These are phyloP conservation scores for Laupala kohalensis DNA, from an alignment of 1,140 invertebrate species.

Conservation along the genomic window DNA sequence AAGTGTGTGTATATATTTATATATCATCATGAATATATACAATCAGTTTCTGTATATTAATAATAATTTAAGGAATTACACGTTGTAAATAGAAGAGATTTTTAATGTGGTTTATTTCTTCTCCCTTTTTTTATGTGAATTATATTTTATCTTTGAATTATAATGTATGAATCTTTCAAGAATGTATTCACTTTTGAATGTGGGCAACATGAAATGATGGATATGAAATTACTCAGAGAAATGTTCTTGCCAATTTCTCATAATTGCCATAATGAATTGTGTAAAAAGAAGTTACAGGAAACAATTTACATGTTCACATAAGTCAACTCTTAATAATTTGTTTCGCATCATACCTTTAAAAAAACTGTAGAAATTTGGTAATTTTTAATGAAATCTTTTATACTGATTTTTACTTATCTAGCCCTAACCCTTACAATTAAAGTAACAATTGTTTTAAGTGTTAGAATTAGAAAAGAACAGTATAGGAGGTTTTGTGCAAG, in stretches of 20 bases:
- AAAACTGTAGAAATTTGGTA: too few species aligned
- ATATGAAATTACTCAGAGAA: not conserved
- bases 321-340: too few species aligned
- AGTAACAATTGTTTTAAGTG: not conserved
- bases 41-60: not conserved
- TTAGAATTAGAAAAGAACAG: not conserved
- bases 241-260: too few species aligned
- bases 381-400: not conserved
- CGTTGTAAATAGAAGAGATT: not conserved
- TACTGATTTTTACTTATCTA: not conserved
- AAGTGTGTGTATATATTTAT: not conserved
- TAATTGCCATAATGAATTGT: too few species aligned
- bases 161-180: not conserved
- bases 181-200: not conserved
- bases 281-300: too few species aligned
- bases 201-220: not conserved
- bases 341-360: too few species aligned
- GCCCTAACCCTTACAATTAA: not conserved
- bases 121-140: not conserved
- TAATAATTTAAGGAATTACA: not conserved
- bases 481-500: not conserved
- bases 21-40: not conserved
- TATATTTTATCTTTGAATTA: not conserved
- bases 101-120: not conserved
- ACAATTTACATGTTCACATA: too few species aligned